Percentiles rank a stretch among this genome's conserved stretches.
Conservation (phyloP, 2,888 invertebrate genomes). For the Nycteola revayana region DNA sequence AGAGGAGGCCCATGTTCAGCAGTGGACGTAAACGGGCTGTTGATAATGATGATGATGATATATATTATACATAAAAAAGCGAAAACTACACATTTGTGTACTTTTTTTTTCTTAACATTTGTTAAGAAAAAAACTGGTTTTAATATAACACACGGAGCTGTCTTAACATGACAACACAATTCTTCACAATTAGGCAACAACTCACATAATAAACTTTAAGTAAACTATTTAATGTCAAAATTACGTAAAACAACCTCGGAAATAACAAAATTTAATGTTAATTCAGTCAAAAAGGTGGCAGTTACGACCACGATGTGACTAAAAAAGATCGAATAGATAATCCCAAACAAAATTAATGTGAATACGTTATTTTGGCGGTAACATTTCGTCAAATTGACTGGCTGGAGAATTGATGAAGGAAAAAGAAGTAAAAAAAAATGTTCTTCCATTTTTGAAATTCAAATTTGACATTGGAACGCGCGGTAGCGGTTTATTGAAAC, state of each 20-base stretch:
- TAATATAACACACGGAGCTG: too few relatives aligned
- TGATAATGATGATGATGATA: too few relatives aligned
- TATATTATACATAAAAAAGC: too few relatives aligned
- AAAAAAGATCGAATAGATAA: conserved; percentile 32
- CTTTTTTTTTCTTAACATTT: too few relatives aligned
- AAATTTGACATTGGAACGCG: conserved; percentile 58
- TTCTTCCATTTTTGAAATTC: conserved; percentile 56
- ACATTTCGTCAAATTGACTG: conserved; percentile 50
- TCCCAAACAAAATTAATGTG: conserved; percentile 32
- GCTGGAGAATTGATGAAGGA: conserved; percentile 24
- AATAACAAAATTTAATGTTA: conserved; percentile 22
- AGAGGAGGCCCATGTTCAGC: too few relatives aligned
- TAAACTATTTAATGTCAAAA: conserved; percentile 2
- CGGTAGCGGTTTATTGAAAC: conserved; percentile 36
- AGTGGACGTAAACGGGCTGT: too few relatives aligned
- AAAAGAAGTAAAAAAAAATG: conserved; percentile 21
- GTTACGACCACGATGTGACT: conserved; percentile 27
- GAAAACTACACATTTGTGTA: too few relatives aligned
- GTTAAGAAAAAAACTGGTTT: too few relatives aligned
- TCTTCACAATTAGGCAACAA: too few relatives aligned
- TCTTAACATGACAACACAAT: too few relatives aligned
- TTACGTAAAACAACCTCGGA: conserved; percentile 10
- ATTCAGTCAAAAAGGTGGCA: conserved; percentile 30
- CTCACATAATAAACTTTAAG: neutral
- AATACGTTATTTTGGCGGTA: conserved; percentile 47